These are phyloP conservation scores for Henricia sp. DNA, from an alignment of 53 echinoderm and acorn worm genomes.

Conservation along the genomic window DNA sequence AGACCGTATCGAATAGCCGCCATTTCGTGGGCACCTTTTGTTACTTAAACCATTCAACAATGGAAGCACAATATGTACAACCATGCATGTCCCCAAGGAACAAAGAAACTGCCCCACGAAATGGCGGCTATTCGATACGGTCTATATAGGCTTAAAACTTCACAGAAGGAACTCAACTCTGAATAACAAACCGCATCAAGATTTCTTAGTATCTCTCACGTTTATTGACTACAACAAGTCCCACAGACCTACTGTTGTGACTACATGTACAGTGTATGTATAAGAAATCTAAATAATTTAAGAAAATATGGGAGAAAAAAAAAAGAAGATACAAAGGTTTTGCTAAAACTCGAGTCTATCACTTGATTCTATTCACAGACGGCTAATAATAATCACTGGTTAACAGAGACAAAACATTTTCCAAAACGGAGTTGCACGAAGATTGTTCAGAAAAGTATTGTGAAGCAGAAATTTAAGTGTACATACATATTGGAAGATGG, in stretches of 20 bases:
- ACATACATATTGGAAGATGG: not conserved
- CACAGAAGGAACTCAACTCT: not conserved
- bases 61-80: too few relatives aligned
- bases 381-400: not conserved
- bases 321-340: conserved; percentile 14
- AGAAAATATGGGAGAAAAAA: conserved; percentile 21
- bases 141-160: too few relatives aligned
- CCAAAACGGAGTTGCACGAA: not conserved
- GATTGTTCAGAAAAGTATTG: not conserved
- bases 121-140: too few relatives aligned
- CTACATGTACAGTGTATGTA: conserved; percentile 46
- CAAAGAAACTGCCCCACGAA: too few relatives aligned
- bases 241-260: conserved; percentile 31
- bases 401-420: not conserved
- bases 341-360: conserved; percentile 19
- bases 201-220: conserved; percentile 19
- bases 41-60: too few relatives aligned
- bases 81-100: too few relatives aligned
- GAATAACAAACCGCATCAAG: not conserved
- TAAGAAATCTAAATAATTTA: conserved; percentile 61
- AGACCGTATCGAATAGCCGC: too few relatives aligned
- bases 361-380: not conserved
- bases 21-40: too few relatives aligned
- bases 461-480: not conserved
- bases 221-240: conserved; percentile 57